These are phyloP conservation scores for Caenorhabditis japonica DNA, from an alignment of 2,888 invertebrate genomes.

Conservation along the genomic window DNA sequence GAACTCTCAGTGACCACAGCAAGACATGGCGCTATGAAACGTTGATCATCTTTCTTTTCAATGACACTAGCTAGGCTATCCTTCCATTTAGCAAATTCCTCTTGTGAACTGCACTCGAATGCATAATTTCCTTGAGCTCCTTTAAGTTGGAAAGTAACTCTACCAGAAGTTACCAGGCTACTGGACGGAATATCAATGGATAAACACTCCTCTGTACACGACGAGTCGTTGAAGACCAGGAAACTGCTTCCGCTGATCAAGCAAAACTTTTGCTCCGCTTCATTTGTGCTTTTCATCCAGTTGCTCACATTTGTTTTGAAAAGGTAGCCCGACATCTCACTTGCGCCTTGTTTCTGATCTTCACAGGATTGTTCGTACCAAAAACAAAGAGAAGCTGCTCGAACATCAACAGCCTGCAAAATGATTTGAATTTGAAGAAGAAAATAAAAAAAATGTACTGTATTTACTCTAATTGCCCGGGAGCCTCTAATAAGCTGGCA, in stretches of 20 bases:
- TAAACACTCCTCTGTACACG: slow-evolving; percentile 60
- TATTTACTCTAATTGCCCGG: too few species aligned
- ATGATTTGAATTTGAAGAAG: too few species aligned
- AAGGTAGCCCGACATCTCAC: slow-evolving; percentile 31
- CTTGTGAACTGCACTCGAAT: slow-evolving; percentile 28
- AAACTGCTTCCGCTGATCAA: slow-evolving; percentile 63
- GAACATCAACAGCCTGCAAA: slow-evolving; percentile 18
- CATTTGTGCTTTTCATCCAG: slow-evolving; percentile 43
- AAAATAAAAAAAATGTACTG: too few species aligned
- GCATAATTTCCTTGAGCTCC: slow-evolving; percentile 13
- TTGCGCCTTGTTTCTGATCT: slow-evolving; percentile 2
- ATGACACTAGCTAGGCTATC: neutral
- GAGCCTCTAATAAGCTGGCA: too few species aligned
- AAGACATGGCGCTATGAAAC: slow-evolving; percentile 19
- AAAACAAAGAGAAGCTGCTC: slow-evolving; percentile 12
- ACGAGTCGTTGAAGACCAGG: slow-evolving; percentile 69
- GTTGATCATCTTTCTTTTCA: slow-evolving; percentile 1
- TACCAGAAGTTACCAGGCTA: slow-evolving; percentile 1
- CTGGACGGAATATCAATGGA: slow-evolving; percentile 32
- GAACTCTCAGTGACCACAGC: slow-evolving; percentile 1
- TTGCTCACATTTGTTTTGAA: slow-evolving; percentile 32
- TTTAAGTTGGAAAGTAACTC: slow-evolving; percentile 26
- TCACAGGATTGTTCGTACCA: slow-evolving; percentile 29
- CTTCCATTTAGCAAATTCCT: slow-evolving; percentile 26
- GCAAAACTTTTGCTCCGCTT: slow-evolving; percentile 45